These are phyloP conservation scores for Leptodactylus fuscus DNA, from an alignment of 2,113 vertebrate species.

Conservation along the genomic window DNA sequence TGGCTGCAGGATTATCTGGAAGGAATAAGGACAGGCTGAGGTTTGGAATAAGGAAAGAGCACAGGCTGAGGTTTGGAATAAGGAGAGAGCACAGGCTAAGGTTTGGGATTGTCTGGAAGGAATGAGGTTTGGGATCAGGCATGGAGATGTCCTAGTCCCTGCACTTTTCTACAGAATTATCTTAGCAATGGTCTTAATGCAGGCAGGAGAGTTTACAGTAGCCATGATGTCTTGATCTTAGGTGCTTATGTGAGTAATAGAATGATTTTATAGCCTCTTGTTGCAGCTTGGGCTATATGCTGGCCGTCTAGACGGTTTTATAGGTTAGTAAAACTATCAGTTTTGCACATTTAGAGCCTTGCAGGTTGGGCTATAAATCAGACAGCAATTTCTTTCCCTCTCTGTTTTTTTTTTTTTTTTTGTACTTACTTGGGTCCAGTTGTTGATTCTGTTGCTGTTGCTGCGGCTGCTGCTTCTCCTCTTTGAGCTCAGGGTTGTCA, in stretches of 20 bases:
- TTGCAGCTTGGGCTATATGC: conserved; percentile 80
- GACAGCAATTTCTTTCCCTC: conserved; percentile 75
- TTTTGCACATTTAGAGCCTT: conserved; percentile 95
- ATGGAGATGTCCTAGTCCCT: no score
- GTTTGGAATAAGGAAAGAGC: conserved; percentile 69
- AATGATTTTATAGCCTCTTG: conserved; percentile 81
- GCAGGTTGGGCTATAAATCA: conserved; percentile 98
- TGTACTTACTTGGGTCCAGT: conserved; percentile 99
- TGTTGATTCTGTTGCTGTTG: conserved; percentile 82
- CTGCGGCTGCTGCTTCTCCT: conserved; percentile 87
- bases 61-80: no score
- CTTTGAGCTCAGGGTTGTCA: conserved; percentile 88
- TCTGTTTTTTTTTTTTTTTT: conserved; percentile 12
- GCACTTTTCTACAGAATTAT: conserved; percentile 76
- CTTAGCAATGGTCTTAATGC: conserved; percentile 77
- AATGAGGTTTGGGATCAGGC: conserved; percentile 63
- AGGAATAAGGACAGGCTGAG: conserved; percentile 55
- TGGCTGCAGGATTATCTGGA: conserved; percentile 94
- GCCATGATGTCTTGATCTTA: conserved; percentile 76
- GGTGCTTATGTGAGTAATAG: conserved; percentile 78
- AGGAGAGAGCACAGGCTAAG: no score
- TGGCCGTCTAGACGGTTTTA: conserved; percentile 97
- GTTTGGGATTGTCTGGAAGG: conserved; percentile 91
- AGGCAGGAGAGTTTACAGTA: conserved; percentile 81
- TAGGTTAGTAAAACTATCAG: conserved; percentile 99